Percentiles rank a stretch among this genome's conserved stretches.
Evolutionary conservation across 92 coral and sea anemone genomes (phyloP).

Genomic region (Paragorgia papillata): DNA sequence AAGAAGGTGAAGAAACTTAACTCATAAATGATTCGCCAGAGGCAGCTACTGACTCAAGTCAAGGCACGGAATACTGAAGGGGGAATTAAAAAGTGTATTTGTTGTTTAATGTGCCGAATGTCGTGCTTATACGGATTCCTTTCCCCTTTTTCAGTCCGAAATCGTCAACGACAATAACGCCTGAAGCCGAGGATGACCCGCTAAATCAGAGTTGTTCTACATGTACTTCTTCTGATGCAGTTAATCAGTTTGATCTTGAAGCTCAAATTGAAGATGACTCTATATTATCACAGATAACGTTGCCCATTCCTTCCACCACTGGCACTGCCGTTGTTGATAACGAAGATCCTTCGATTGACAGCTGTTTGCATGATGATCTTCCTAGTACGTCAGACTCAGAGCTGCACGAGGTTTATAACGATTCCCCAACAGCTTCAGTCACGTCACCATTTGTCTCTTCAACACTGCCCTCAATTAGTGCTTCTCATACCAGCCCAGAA

Average conservation of each 20-base stretch:
- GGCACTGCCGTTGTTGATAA: too few species aligned
- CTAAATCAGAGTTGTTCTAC: too few species aligned
- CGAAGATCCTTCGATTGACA: neutral
- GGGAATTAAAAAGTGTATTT: too few species aligned
- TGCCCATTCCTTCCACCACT: too few species aligned
- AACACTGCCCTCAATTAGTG: too few species aligned
- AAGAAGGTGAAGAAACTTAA: too few species aligned
- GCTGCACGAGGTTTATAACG: neutral
- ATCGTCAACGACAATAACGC: neutral
- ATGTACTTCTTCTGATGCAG: neutral
- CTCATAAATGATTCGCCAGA: too few species aligned
- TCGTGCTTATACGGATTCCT: neutral
- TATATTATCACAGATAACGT: neutral
- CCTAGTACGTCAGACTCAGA: conserved; percentile 3
- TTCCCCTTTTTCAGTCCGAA: neutral
- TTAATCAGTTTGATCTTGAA: neutral
- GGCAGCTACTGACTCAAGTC: too few species aligned
- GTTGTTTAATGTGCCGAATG: neutral
- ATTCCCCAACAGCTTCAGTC: neutral
- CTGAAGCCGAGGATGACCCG: neutral
- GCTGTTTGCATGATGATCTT: conserved; percentile 3
- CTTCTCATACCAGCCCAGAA: neutral
- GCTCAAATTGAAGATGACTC: neutral
- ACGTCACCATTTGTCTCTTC: too few species aligned
- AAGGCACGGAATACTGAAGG: too few species aligned